Evolutionary conservation across 2,113 vertebrate species (phyloP), one percentile per base, ranked within the genome.

Genomic region (Ciconia boyciana): DNA sequence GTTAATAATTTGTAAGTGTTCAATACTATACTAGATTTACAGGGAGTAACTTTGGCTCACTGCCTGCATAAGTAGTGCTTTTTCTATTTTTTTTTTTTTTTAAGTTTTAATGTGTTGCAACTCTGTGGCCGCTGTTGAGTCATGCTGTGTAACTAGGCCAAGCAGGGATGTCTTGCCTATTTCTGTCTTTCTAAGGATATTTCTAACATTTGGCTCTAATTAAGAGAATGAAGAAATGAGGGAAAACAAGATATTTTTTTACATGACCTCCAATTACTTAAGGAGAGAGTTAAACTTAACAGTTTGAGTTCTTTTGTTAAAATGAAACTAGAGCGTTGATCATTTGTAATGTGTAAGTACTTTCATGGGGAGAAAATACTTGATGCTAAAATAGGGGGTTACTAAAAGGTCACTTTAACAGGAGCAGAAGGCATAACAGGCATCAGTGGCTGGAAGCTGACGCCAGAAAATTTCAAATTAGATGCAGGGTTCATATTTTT

Each of bases 121-220:
- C 52, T 89, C 48, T 84, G 66, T 88, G 71, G 86, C 83, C 76
- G 49, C 86, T 83, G 83, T 92, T 95, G 96, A 97, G 69, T 96
- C 95, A 96, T 82, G 80, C 86, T 89, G 77, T 69, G 74, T 87
- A 84, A 78, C 83, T 83, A 94, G 91, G 95, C 95, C 96, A 95
- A 68, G 80, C 57, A 93, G 77, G 77, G 77, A 91, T 91, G 61
- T 82, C 89, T 94, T 94, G 74, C 90, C 83, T 94, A 76, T 94
- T 94, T 97, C 86, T 91, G 55, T 87, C 80, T 95, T 96, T 96
- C 80, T 94, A 70, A 94, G 91, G 91, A 64, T 94, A 83, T 94
- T 96, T 91, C 95, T 94, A 94, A 89, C 96, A 89, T 96, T 94
- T 65, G 70, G 48, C 77, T 95, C 72, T 87, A 91, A 95, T 96